A percentile compares a stretch with the other conserved stretches of the same genome.
Evolutionary conservation across 2,888 invertebrate genomes (phyloP).

Genomic region (Amorpha juglandis): DNA sequence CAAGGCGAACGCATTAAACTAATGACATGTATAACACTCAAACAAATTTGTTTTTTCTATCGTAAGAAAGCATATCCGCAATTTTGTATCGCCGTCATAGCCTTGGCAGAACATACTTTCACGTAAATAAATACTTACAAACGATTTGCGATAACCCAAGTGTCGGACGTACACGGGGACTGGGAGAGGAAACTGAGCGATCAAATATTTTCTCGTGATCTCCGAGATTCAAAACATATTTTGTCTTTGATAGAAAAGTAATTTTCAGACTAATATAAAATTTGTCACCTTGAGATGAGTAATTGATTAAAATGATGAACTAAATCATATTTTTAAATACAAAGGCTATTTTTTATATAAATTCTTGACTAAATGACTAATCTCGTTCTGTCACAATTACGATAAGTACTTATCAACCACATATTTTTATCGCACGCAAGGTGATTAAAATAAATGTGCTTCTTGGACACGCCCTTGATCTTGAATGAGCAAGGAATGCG

Average conservation of each 20-base stretch:
- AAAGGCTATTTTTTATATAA: not conserved
- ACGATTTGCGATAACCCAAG: constrained; percentile 1
- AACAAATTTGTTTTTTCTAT: constrained; percentile 14
- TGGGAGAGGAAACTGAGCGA: not conserved
- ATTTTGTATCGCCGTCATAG: constrained; percentile 10
- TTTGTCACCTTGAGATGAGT: constrained; percentile 1
- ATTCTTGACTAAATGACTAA: not conserved
- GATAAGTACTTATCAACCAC: not conserved
- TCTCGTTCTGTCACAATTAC: not conserved
- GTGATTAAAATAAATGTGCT: constrained; percentile 37
- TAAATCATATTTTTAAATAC: not conserved
- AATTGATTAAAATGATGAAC: not conserved
- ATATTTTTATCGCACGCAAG: constrained; percentile 34
- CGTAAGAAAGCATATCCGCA: constrained; percentile 11
- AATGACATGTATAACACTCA: constrained; percentile 14
- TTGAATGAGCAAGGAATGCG: constrained; percentile 43
- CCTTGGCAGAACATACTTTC: constrained; percentile 24
- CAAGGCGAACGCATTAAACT: not conserved
- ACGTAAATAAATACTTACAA: constrained; percentile 22
- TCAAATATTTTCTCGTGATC: not conserved
- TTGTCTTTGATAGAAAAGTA: not conserved
- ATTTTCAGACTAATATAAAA: not conserved
- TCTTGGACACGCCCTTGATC: constrained; percentile 46
- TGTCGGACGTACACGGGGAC: not conserved
- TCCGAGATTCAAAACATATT: not conserved